A percentile compares a stretch with the other conserved stretches of the same genome.
Evolutionary conservation across 2,113 vertebrate genomes (phyloP).

Genomic region (Oceanodroma tethys): DNA sequence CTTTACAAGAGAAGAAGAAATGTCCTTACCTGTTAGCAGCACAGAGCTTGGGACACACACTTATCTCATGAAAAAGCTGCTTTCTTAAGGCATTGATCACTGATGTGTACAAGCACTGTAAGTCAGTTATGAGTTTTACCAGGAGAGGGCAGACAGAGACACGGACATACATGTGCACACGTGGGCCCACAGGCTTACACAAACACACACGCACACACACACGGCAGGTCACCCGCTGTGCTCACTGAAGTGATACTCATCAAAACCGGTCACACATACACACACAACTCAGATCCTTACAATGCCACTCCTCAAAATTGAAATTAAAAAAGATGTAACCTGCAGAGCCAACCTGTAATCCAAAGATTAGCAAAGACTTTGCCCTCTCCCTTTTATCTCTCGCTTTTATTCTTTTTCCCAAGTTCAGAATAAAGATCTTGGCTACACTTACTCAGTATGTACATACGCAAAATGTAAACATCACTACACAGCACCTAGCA

Average conservation of each 20-base stretch:
- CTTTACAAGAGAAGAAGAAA: background rate
- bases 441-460: background rate
- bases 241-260: background rate
- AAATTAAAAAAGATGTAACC: background rate
- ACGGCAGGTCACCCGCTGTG: fast-evolving
- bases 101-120: background rate
- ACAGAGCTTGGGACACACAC: background rate
- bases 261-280: background rate
- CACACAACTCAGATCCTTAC: background rate
- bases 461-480: background rate
- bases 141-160: background rate
- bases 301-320: background rate
- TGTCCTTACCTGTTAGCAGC: constrained; percentile 14
- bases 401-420: background rate
- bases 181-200: fast-evolving
- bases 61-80: background rate
- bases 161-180: background rate
- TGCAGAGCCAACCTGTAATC: background rate
- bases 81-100: background rate
- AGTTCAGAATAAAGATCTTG: background rate
- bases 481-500: background rate
- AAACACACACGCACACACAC: fast-evolving
- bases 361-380: background rate
- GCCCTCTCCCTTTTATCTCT: background rate
- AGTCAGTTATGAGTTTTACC: background rate